A percentile compares a stretch with the other conserved stretches of the same genome.
phyloP scores from a whole-genome alignment of 2,797 vertebrate species.

The Epinephelus malabaricus region DNA sequence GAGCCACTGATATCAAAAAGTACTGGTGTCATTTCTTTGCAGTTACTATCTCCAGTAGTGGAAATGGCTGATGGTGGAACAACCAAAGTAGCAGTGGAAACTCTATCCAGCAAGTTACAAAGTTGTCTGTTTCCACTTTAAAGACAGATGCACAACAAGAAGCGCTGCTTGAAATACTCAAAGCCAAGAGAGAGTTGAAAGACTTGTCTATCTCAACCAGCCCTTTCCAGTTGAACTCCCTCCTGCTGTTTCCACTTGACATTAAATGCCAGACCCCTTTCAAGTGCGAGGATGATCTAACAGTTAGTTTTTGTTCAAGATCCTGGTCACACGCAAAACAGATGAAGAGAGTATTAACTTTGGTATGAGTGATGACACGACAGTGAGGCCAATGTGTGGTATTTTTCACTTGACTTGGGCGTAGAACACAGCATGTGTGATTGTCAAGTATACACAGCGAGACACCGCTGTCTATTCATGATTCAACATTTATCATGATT shows the following conservation, averaged over 20 bases:
- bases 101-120: too few relatives aligned
- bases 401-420: background rate
- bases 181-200: slow-evolving; percentile 8
- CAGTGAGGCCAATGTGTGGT: background rate
- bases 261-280: slow-evolving; percentile 14
- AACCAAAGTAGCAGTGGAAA: too few relatives aligned
- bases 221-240: slow-evolving; percentile 4
- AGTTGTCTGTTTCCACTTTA: background rate
- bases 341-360: background rate
- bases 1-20: too few relatives aligned
- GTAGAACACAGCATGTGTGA: background rate
- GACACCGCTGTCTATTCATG: background rate
- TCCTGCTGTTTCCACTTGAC: slow-evolving; percentile 24
- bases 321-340: background rate
- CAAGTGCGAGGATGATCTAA: slow-evolving; percentile 8
- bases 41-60: too few relatives aligned
- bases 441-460: background rate
- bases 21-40: too few relatives aligned
- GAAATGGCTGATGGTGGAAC: too few relatives aligned
- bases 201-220: slow-evolving; percentile 10
- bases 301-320: background rate
- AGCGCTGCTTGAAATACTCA: slow-evolving; percentile 8
- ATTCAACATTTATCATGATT: background rate
- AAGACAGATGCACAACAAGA: background rate
- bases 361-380: background rate